Evolutionary conservation across 2,113 vertebrate species (phyloP).

Genomic region (Leucosticte australis): DNA sequence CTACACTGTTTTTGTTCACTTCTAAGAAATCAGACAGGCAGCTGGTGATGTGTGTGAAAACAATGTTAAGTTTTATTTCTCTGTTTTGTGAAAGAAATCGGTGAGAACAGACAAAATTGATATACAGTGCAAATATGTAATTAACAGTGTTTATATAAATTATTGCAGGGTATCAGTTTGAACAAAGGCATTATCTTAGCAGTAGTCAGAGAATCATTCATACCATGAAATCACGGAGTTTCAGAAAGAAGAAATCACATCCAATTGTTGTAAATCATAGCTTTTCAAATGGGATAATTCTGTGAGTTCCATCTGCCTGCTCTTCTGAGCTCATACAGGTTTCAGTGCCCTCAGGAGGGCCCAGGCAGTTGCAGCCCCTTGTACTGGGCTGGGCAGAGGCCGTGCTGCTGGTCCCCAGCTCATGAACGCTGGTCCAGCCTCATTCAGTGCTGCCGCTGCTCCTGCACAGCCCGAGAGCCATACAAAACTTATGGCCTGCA

Average conservation of each 20-base stretch:
- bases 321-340: not conserved
- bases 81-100: not conserved
- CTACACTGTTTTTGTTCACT: not conserved
- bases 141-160: slow-evolving; percentile 9
- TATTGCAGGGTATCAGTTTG: not conserved
- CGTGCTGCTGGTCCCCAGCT: not conserved
- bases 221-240: not conserved
- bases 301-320: not conserved
- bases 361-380: not conserved
- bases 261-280: not conserved
- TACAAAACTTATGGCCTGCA: not conserved
- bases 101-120: not conserved
- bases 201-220: not conserved
- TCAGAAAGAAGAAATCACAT: not conserved
- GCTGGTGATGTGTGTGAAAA: not conserved
- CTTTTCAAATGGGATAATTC: not conserved
- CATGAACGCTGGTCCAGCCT: not conserved
- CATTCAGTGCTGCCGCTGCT: not conserved
- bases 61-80: not conserved
- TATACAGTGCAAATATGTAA: not conserved
- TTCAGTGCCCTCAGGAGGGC: not conserved
- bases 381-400: not conserved
- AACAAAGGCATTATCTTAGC: not conserved
- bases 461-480: not conserved
- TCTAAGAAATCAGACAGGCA: not conserved